Conservation (phyloP, 2,113 vertebrate genomes). For the Megaleporinus macrocephalus region DNA sequence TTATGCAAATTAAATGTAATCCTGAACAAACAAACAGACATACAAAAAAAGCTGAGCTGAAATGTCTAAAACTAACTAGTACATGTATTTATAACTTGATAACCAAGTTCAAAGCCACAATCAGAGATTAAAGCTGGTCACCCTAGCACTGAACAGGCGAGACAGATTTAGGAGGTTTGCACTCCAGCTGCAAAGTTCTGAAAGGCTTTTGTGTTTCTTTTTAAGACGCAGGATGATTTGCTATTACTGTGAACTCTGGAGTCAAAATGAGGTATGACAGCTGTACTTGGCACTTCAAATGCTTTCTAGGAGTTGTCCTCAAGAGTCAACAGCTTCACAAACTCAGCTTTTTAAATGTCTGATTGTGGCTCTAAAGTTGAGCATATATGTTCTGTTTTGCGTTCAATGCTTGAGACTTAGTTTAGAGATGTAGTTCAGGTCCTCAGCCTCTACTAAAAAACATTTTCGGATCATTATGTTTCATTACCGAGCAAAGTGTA, state of each 20-base stretch:
- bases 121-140: too few relatives aligned
- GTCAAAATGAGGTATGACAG: conserved; percentile 9
- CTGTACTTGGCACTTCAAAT: conserved; percentile 14
- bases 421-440: not conserved
- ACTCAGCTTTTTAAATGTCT: not conserved
- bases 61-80: conserved; percentile 11
- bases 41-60: not conserved
- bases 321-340: not conserved
- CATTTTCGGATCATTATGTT: conserved; percentile 13
- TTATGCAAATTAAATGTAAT: conserved; percentile 29
- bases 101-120: conserved; percentile 4
- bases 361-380: conserved; percentile 9
- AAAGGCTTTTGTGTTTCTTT: not conserved
- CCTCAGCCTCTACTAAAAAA: not conserved
- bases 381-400: not conserved
- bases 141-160: not conserved
- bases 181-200: not conserved
- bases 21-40: not conserved
- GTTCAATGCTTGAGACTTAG: not conserved
- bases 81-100: not conserved
- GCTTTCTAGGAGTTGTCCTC: not conserved
- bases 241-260: not conserved
- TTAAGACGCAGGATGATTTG: not conserved
- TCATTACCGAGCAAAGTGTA: not conserved
- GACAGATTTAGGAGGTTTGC: not conserved